A percentile compares a stretch with the other conserved stretches of the same genome.
Conservation (phyloP, 2,888 invertebrate species). For the Caenorhabditis sp. region DNA sequence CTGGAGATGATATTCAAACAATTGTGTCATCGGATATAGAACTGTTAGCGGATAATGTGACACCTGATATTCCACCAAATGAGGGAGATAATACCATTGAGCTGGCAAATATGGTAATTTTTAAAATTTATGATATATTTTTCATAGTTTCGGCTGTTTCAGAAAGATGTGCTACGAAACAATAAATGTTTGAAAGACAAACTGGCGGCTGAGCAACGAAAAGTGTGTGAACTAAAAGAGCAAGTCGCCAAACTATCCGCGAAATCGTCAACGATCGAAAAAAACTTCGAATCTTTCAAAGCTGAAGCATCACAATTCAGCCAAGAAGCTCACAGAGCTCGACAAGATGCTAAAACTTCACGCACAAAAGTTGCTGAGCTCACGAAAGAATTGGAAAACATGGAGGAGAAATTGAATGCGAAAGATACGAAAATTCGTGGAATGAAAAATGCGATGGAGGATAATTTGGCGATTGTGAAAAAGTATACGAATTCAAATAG, state of each 20-base stretch:
- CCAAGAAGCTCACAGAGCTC: constrained; percentile 5
- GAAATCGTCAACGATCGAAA: not conserved
- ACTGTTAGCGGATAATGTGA: not conserved
- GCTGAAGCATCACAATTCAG: constrained; percentile 4
- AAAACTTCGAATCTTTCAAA: constrained; percentile 5
- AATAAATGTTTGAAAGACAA: not conserved
- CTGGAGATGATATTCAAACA: constrained; percentile 29
- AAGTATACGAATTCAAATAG: constrained; percentile 4
- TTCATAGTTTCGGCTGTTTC: not conserved
- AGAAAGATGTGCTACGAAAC: not conserved
- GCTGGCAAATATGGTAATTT: not conserved
- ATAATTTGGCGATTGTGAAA: constrained; percentile 9
- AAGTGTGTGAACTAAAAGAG: not conserved
- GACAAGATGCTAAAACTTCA: constrained; percentile 6
- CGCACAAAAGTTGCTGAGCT: constrained; percentile 3
- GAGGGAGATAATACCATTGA: not conserved
- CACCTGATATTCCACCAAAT: not conserved
- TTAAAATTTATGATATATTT: not conserved
- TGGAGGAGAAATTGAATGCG: constrained; percentile 8
- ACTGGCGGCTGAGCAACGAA: not conserved
- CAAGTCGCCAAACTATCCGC: not conserved
- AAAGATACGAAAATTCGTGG: constrained; percentile 3
- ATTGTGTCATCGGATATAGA: constrained; percentile 30
- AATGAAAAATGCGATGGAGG: constrained; percentile 7
- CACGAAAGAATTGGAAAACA: not conserved